Conservation (phyloP, 2,888 invertebrate genomes). For the Mesochorus sp. region DNA sequence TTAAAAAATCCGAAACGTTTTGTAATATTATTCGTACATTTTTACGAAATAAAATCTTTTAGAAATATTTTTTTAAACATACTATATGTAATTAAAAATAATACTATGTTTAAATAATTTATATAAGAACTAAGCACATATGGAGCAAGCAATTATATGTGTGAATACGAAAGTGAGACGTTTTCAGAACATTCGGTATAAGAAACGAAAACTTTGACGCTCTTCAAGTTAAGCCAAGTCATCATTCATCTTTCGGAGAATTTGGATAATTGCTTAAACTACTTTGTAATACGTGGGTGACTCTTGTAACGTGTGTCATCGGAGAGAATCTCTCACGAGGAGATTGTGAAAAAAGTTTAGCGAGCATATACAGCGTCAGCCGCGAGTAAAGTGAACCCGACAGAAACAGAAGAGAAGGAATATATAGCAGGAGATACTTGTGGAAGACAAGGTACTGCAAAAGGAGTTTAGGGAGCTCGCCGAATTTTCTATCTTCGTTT, state of each 20-base stretch:
- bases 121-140: background rate
- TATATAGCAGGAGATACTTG: constrained; percentile 21
- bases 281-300: constrained; percentile 55
- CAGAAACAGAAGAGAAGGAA: constrained; percentile 42
- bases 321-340: constrained; percentile 21
- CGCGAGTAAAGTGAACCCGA: constrained; percentile 12
- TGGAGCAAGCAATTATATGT: background rate
- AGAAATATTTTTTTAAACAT: too few relatives aligned
- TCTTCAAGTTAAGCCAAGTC: constrained; percentile 6
- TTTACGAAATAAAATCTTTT: too few relatives aligned
- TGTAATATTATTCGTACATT: too few relatives aligned
- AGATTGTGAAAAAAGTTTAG: constrained; percentile 52
- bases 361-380: constrained; percentile 44
- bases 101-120: too few relatives aligned
- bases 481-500: constrained; percentile 24
- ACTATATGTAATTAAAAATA: too few relatives aligned
- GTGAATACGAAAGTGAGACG: background rate
- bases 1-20: too few relatives aligned
- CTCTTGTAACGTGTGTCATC: constrained; percentile 25
- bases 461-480: constrained; percentile 38
- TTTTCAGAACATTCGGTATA: background rate
- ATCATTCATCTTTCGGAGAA: constrained; percentile 66
- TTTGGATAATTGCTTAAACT: constrained; percentile 68
- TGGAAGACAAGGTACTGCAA: constrained; percentile 36
- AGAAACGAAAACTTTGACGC: constrained; percentile 20